These are phyloP conservation scores for Chitala chitala DNA, from an alignment of 2,113 vertebrate species.

Conservation along the genomic window DNA sequence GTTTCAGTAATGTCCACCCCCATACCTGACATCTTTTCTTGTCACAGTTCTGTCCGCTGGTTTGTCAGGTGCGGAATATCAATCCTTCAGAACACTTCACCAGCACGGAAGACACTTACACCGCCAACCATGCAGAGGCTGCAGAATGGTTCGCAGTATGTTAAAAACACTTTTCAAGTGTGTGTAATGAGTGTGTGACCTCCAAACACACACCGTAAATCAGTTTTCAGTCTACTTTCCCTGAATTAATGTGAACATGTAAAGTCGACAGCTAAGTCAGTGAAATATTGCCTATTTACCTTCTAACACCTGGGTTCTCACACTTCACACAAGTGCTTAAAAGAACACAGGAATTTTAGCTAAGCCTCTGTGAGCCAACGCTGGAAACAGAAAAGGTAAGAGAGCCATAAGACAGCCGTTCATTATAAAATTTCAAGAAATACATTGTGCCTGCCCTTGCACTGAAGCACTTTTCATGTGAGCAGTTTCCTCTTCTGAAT, in stretches of 20 bases:
- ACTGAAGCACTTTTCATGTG: not conserved
- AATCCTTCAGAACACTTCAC: not conserved
- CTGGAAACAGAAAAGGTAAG: too few relatives aligned
- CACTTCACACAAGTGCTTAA: too few relatives aligned
- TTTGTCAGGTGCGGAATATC: not conserved
- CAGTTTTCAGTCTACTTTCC: not conserved
- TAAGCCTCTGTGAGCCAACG: too few relatives aligned
- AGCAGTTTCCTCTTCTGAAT: too few relatives aligned
- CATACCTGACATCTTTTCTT: not conserved
- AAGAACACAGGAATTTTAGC: too few relatives aligned
- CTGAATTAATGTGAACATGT: too few relatives aligned
- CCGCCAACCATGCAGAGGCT: not conserved
- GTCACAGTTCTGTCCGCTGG: not conserved
- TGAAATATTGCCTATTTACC: too few relatives aligned
- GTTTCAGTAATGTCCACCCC: not conserved
- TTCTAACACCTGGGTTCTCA: too few relatives aligned
- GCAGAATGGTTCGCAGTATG: not conserved
- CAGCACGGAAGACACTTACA: not conserved
- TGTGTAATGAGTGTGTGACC: not conserved
- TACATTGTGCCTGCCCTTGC: not conserved
- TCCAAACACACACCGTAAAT: not conserved
- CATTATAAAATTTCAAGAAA: too few relatives aligned
- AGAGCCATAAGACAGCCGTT: too few relatives aligned
- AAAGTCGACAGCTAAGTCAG: too few relatives aligned
- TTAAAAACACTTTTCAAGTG: not conserved